Conservation (phyloP, 2,797 vertebrate genomes). For the Notoglanidium macrostoma region DNA sequence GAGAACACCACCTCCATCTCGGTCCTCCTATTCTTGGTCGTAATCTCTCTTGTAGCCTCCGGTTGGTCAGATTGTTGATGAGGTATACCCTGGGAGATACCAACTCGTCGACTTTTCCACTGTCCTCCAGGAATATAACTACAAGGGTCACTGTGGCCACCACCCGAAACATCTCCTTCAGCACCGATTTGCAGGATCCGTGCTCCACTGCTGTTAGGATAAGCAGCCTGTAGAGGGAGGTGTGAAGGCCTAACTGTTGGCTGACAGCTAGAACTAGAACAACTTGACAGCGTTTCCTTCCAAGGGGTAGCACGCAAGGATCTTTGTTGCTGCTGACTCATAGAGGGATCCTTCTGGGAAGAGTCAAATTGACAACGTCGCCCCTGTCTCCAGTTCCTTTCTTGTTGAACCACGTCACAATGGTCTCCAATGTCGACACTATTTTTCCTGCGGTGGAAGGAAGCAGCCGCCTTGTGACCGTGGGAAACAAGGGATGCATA, state of each 20-base stretch:
- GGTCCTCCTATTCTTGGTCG: slow-evolving; percentile 41
- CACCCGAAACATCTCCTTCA: slow-evolving; percentile 23
- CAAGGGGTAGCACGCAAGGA: slow-evolving; percentile 9
- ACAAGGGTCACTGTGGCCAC: slow-evolving; percentile 33
- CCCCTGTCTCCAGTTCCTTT: slow-evolving; percentile 28
- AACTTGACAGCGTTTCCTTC: slow-evolving; percentile 4
- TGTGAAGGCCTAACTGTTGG: slow-evolving; percentile 49
- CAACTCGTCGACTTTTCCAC: slow-evolving; percentile 56
- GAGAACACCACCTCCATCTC: slow-evolving; percentile 37
- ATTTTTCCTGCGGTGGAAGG: slow-evolving; percentile 67
- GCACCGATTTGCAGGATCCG: neutral
- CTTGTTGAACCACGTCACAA: slow-evolving; percentile 9
- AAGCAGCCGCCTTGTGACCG: slow-evolving; percentile 60
- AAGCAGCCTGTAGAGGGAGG: slow-evolving; percentile 50
- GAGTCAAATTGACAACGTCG: slow-evolving; percentile 11
- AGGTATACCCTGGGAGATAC: slow-evolving; percentile 54
- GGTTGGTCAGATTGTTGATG: slow-evolving; percentile 47
- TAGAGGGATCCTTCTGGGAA: neutral
- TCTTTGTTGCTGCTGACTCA: slow-evolving; percentile 36
- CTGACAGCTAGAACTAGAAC: slow-evolving; percentile 23
- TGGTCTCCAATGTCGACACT: slow-evolving; percentile 54
- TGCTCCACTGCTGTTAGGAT: slow-evolving; percentile 23
- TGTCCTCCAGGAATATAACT: slow-evolving; percentile 36
- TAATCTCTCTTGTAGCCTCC: slow-evolving; percentile 29
- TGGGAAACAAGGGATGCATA: slow-evolving; percentile 69